Evolutionary conservation across 2,888 invertebrate species (phyloP), one percentile per base, ranked within the genome.

Genomic region (Troglohyphantes excavatus): DNA sequence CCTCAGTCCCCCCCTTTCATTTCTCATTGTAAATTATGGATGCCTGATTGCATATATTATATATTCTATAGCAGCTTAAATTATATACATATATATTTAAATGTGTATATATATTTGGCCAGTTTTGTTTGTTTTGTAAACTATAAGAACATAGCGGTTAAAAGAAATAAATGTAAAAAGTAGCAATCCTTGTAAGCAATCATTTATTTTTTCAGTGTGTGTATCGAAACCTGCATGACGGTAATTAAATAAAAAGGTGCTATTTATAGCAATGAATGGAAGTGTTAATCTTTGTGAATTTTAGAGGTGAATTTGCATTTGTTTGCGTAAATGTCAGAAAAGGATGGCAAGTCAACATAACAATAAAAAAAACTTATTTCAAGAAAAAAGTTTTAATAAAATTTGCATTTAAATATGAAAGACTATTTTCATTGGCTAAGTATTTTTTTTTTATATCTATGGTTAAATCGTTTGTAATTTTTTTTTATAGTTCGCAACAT

Each of bases 51-150:
- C 89, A 90, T 84, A 89, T 89, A 83, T 73, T 87, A 87, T 87
- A 87, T 87, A 87, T 87, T 87, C 89, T 84, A 84, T 90, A 90
- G 89, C 70, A 84, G 89, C 89, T 90, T 90, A 78, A 90, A 90
- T 90, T 90, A 90, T 90, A 84, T 90, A 84, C 78, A 84, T 90
- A 70, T 76, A 70, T 90, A 84, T 78, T 65, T 29, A 70, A 84
- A 84, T 90, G 84, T 90, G 84, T 90, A 90, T 90, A 86, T 82
- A 88, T 81, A 85, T 86, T 84, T 85, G 85, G 85, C 85, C 85
- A 72, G 65, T 90, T 90, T 82, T 90, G 84, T 90, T 90, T 90
- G 81, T 84, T 81, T 85, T 90, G 90, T 90, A 90, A 90, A 86
- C 79, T 89, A 82, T 53, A 17, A 73, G 88, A 70, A 85, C 72